Conservation (phyloP, 2,888 invertebrate genomes). For the Eupithecia subfuscata region DNA sequence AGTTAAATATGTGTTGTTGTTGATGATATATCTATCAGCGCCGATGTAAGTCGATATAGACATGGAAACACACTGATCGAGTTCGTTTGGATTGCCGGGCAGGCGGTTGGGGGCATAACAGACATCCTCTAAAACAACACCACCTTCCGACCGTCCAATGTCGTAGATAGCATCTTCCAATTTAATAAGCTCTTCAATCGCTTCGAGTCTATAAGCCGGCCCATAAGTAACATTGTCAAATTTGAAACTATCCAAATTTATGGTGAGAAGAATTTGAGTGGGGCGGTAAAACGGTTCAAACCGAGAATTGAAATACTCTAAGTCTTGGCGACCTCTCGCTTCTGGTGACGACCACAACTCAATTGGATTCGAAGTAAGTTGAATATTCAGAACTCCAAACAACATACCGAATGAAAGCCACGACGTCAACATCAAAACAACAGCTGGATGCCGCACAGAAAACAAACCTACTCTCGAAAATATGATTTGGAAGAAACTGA, state of each 20-base stretch:
- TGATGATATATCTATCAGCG: slow-evolving; percentile 80
- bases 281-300: slow-evolving; percentile 96
- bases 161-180: slow-evolving; percentile 87
- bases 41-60: slow-evolving; percentile 81
- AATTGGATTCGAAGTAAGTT: slow-evolving; percentile 94
- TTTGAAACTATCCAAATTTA: slow-evolving; percentile 74
- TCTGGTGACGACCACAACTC: slow-evolving; percentile 96
- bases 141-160: slow-evolving; percentile 83
- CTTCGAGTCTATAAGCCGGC: slow-evolving; percentile 90
- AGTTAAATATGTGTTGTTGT: slow-evolving; percentile 70
- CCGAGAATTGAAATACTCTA: slow-evolving; percentile 93
- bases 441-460: slow-evolving; percentile 87
- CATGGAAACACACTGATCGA: slow-evolving; percentile 90
- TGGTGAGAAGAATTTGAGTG: slow-evolving; percentile 93
- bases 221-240: slow-evolving; percentile 85
- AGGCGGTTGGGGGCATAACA: slow-evolving; percentile 93
- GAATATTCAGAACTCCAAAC: slow-evolving; percentile 87
- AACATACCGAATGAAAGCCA: slow-evolving; percentile 84
- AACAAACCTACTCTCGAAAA: slow-evolving; percentile 74
- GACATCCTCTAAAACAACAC: slow-evolving; percentile 82
- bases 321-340: slow-evolving; percentile 91
- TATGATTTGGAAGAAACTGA: slow-evolving; percentile 58
- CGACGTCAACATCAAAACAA: slow-evolving; percentile 86
- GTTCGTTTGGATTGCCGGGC: slow-evolving; percentile 81
- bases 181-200: slow-evolving; percentile 88